A percentile compares a stretch with the other conserved stretches of the same genome.
Evolutionary conservation across 2,113 vertebrate species (phyloP).

Genomic region (Misgurnus mizolepis): DNA sequence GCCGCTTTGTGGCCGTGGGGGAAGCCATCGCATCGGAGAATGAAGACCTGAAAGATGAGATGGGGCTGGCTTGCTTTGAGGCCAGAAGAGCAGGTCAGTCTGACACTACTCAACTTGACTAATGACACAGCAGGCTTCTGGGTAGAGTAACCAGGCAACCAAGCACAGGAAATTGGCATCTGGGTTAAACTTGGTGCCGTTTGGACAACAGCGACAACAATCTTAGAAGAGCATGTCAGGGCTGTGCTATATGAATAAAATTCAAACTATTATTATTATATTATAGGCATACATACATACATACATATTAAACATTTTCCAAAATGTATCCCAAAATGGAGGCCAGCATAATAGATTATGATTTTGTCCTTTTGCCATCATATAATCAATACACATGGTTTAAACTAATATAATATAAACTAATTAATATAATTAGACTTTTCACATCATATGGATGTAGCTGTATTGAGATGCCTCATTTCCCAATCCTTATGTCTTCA

Average conservation of each 20-base stretch:
- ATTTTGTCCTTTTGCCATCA: no score
- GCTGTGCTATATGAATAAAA: not conserved
- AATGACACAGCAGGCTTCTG: not conserved
- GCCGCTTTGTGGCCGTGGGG: slow-evolving; percentile 92
- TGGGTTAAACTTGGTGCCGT: slow-evolving; percentile 17
- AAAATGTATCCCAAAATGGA: no score
- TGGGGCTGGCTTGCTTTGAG: slow-evolving; percentile 91
- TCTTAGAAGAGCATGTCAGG: not conserved
- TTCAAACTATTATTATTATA: not conserved
- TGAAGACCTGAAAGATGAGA: slow-evolving; percentile 93
- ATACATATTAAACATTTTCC: no score
- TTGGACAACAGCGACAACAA: not conserved
- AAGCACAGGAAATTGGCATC: slow-evolving; percentile 7
- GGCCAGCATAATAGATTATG: no score
- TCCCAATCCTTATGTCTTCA: slow-evolving; percentile 2
- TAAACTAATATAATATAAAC: not conserved
- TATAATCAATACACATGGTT: slow-evolving; percentile 5
- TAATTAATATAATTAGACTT: not conserved
- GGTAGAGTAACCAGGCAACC: slow-evolving; percentile 24
- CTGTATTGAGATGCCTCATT: not conserved
- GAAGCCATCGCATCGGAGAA: slow-evolving; percentile 96
- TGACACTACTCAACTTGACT: not conserved
- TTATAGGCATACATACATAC: no score
- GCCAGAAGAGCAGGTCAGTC: slow-evolving; percentile 88
- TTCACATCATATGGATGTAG: slow-evolving; percentile 5